Base-by-base conservation (phyloP, 2,113 vertebrate genomes). In the Ammodytes dubius region DNA sequence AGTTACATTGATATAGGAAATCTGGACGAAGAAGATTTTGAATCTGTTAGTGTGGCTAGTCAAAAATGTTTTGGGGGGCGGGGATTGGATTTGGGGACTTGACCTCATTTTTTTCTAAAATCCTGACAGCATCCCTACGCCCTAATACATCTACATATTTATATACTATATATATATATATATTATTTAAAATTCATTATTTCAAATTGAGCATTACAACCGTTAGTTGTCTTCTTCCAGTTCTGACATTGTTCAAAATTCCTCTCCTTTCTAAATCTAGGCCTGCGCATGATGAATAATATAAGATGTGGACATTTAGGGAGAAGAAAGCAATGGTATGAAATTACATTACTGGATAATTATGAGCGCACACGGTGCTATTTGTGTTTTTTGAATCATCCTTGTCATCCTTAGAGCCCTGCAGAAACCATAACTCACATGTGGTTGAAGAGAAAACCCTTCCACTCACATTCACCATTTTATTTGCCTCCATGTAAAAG, bases 401-500 rank as follows among this genome's bases (percentile, higher is more conserved):
- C 53, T 11, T 13, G 37, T 47, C 47, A 19, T 74, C 14, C 14
- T 19, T 53, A 6, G 35, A 72, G 27, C 71, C 42, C 19, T 67
- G 14, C 71, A 52, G 53, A 49, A 61, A 43, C 43, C 58, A 52
- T 73, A 79, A 72, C 15, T 59, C 35, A 56, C 43, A n/a, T 63
- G 9, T 52, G 50, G 65, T 17, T 39, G 37, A 67, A 70, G 15
- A 74, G 35, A 50, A 42, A 15, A 45, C 52, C 13, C 42, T 35
- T 54, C 50, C 64, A 42, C 60, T 42, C 56, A 35, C 70, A 27
- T 77, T 74, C 15, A 15, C 19, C 17, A 4, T 59, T 76, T 65
- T 9, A 15, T 82, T 85, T 78, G 53, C 78, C 47, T 76, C 54
- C 81, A 73, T 63, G 43, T 52, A 14, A 49, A 74, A 53, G 27